Percentiles rank a stretch among this genome's conserved stretches.
Evolutionary conservation across 2,888 invertebrate species (phyloP).

Genomic region (Drosophila villosipedis): DNA sequence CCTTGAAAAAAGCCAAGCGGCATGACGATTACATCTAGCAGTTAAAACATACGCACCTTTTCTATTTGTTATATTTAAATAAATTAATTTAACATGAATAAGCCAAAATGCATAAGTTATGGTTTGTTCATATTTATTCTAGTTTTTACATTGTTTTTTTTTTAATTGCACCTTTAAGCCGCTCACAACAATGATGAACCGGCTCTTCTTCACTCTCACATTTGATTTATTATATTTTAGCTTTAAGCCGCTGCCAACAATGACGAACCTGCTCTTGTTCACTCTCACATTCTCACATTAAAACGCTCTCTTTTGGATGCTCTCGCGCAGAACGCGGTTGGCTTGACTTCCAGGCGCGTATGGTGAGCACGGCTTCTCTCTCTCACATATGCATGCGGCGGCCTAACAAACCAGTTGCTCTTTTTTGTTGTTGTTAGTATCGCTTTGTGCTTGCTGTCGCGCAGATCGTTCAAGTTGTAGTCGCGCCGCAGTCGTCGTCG

Average conservation of each 20-base stretch:
- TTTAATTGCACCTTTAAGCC: neutral
- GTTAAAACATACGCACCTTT: neutral
- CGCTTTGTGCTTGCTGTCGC: conserved; percentile 64
- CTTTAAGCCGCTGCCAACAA: conserved; percentile 44
- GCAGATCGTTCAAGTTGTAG: conserved; percentile 58
- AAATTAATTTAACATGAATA: neutral
- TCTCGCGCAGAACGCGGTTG: conserved; percentile 12
- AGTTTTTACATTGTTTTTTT: neutral
- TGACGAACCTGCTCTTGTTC: conserved; percentile 33
- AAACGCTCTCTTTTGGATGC: conserved; percentile 21
- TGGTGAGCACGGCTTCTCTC: conserved; percentile 18
- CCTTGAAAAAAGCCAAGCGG: neutral
- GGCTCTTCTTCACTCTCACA: neutral
- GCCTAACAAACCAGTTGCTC: conserved; percentile 69
- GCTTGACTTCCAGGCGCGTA: conserved; percentile 50
- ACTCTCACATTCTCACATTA: conserved; percentile 13
- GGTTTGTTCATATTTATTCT: neutral
- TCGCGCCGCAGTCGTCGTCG: conserved; percentile 11
- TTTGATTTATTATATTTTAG: conserved; percentile 31
- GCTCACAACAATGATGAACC: neutral
- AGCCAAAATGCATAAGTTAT: neutral
- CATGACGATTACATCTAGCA: neutral
- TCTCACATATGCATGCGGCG: conserved; percentile 14
- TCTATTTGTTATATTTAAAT: neutral
- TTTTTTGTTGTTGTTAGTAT: conserved; percentile 69